Conservation (phyloP, 2,113 vertebrate genomes). For the Myrmecobius fasciatus region DNA sequence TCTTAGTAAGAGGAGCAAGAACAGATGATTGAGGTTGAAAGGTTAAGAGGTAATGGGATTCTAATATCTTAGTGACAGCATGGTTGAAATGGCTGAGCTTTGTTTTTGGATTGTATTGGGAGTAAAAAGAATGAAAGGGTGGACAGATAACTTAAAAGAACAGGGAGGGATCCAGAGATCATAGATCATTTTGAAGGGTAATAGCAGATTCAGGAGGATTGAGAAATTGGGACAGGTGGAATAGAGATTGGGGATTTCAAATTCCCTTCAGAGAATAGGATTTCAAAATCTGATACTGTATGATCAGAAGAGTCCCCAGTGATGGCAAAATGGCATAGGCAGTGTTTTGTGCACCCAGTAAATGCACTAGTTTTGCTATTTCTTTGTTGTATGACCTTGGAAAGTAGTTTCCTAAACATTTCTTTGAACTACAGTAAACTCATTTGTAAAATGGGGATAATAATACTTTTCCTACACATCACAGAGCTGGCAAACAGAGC, state of each 20-base stretch:
- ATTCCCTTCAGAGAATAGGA: neutral
- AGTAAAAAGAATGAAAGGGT: neutral
- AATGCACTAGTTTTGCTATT: neutral
- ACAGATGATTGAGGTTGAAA: neutral
- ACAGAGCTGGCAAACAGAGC: neutral
- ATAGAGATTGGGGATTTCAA: neutral
- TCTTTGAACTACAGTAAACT: neutral
- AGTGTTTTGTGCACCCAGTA: neutral
- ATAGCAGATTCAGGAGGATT: neutral
- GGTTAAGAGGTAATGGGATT: neutral
- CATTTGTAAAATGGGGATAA: neutral
- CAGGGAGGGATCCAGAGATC: neutral
- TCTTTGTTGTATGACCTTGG: neutral
- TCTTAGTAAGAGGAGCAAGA: neutral
- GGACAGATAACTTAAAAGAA: neutral
- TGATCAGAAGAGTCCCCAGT: neutral
- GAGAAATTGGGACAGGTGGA: neutral
- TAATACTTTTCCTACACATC: neutral
- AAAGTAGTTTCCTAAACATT: neutral
- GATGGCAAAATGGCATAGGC: neutral
- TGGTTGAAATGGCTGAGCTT: neutral
- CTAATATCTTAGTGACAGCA: neutral
- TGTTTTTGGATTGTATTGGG: neutral
- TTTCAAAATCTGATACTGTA: neutral
- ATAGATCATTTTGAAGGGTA: neutral